These are phyloP conservation scores for Oreotrochilus melanogaster DNA, from an alignment of 2,113 vertebrate genomes.

Conservation along the genomic window DNA sequence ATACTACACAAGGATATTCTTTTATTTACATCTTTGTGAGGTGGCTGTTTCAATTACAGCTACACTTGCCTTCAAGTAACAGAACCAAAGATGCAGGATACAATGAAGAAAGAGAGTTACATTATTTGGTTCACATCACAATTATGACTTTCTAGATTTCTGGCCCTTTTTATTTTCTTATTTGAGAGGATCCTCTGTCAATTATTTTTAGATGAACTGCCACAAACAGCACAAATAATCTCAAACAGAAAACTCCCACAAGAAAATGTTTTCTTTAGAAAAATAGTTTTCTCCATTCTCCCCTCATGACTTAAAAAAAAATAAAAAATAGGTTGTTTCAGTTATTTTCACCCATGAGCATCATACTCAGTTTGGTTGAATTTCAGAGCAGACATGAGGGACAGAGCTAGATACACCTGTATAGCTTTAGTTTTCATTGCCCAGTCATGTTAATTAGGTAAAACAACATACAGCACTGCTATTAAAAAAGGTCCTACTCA, in stretches of 20 bases:
- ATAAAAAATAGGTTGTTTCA: neutral
- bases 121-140: neutral
- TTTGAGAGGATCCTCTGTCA: neutral
- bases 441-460: neutral
- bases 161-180: neutral
- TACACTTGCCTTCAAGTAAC: neutral
- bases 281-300: neutral
- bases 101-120: neutral
- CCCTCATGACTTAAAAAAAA: neutral
- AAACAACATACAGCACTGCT: neutral
- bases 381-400: neutral
- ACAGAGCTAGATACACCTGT: neutral
- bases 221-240: neutral
- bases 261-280: neutral
- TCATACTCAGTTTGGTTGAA: neutral
- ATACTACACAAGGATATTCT: neutral
- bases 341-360: neutral
- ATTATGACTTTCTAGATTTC: neutral
- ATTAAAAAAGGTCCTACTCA: slow-evolving; percentile 13
- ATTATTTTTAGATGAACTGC: neutral
- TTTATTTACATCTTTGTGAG: neutral
- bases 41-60: neutral
- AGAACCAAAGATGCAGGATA: neutral
- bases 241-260: neutral
- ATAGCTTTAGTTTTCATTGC: neutral